Conservation (phyloP, 1,140 invertebrate species). For the Anastrepha obliqua region DNA sequence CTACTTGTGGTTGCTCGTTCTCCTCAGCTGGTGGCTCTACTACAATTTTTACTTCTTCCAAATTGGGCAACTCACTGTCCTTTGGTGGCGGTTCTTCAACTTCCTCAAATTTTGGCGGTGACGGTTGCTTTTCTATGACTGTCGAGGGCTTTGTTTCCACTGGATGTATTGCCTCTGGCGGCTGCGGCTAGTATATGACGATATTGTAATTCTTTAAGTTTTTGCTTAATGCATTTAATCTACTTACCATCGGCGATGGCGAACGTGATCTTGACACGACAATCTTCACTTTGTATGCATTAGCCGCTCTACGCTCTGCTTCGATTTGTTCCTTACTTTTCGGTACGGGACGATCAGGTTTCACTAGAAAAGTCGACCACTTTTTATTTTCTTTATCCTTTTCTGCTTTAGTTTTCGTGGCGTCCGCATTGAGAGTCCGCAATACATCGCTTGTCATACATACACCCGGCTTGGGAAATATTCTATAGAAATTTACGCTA, state of each 20-base stretch:
- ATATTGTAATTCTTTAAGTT: neutral
- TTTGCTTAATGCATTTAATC: neutral
- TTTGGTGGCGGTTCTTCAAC: slow-evolving; percentile 64
- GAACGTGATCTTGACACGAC: slow-evolving; percentile 73
- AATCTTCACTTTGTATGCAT: slow-evolving; percentile 77
- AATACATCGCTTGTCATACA: slow-evolving; percentile 83
- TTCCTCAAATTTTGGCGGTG: slow-evolving; percentile 50
- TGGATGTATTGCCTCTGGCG: neutral
- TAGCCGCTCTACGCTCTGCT: slow-evolving; percentile 65
- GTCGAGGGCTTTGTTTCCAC: neutral
- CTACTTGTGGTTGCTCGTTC: neutral
- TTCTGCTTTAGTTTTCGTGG: slow-evolving; percentile 74
- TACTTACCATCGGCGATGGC: slow-evolving; percentile 56
- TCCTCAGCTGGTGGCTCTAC: slow-evolving; percentile 54
- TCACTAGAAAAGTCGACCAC: slow-evolving; percentile 83
- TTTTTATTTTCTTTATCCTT: slow-evolving; percentile 78
- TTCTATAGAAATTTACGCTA: slow-evolving; percentile 82
- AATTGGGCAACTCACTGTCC: slow-evolving; percentile 71
- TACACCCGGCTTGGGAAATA: slow-evolving; percentile 79
- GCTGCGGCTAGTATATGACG: neutral
- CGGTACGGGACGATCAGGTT: slow-evolving; percentile 80
- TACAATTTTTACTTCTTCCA: slow-evolving; percentile 62
- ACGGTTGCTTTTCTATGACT: slow-evolving; percentile 61
- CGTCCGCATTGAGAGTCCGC: slow-evolving; percentile 78
- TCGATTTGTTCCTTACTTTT: slow-evolving; percentile 73